Percentiles rank a stretch among this genome's conserved stretches.
Evolutionary conservation across 2,888 invertebrate species (phyloP).

Genomic region (Neelides folsomi): DNA sequence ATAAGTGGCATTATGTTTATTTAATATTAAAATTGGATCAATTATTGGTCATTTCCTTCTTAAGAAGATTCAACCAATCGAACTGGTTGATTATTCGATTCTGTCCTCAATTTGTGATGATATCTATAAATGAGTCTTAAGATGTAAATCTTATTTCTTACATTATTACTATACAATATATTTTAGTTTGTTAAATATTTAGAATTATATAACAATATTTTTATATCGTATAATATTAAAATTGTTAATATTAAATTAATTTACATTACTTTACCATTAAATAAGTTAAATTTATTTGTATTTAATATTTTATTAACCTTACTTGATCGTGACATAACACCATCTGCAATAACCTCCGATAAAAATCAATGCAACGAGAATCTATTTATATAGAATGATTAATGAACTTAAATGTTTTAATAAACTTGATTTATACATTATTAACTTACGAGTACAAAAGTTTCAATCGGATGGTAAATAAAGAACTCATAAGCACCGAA

Average conservation of each 20-base stretch:
- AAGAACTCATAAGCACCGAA: slow-evolving; percentile 35
- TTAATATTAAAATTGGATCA: too few relatives aligned
- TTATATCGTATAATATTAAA: neutral
- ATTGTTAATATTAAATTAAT: neutral
- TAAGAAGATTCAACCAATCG: slow-evolving; percentile 7
- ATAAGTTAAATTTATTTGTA: too few relatives aligned
- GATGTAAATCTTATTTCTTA: neutral
- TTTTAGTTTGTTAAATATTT: neutral
- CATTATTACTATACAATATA: too few relatives aligned
- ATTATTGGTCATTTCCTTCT: too few relatives aligned
- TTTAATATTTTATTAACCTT: neutral
- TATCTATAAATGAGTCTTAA: slow-evolving; percentile 11
- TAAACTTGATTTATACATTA: too few relatives aligned
- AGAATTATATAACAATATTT: too few relatives aligned
- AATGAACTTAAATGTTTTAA: too few relatives aligned
- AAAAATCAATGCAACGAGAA: slow-evolving; percentile 28
- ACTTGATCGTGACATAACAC: slow-evolving; percentile 33
- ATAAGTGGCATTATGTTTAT: too few relatives aligned
- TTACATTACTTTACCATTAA: too few relatives aligned
- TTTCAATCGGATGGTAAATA: slow-evolving; percentile 29
- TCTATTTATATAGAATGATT: too few relatives aligned
- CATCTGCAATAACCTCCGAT: slow-evolving; percentile 31
- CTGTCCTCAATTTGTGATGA: slow-evolving; percentile 23
- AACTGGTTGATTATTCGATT: slow-evolving; percentile 23
- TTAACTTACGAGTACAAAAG: slow-evolving; percentile 28